These are phyloP conservation scores for Crotophaga sulcirostris DNA, from an alignment of 2,113 vertebrate genomes.

Conservation along the genomic window DNA sequence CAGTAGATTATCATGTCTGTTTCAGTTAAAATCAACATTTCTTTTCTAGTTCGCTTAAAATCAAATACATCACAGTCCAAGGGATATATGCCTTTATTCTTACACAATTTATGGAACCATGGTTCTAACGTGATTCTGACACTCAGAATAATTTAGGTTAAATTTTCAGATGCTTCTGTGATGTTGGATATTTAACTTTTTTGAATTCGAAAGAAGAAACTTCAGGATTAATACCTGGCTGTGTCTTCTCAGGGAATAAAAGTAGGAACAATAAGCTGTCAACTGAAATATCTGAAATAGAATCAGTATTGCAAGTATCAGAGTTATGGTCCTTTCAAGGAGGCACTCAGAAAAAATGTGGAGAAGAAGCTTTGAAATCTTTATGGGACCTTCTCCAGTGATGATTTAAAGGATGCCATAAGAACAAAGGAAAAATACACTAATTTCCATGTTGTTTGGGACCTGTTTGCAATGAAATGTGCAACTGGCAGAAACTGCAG, in stretches of 20 bases:
- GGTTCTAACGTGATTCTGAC: background rate
- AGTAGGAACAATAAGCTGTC: background rate
- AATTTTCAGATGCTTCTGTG: background rate
- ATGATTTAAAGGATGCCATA: background rate
- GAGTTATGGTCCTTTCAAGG: background rate
- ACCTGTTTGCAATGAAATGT: background rate
- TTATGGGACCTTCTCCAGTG: background rate
- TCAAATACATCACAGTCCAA: conserved; percentile 55
- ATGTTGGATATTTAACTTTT: background rate
- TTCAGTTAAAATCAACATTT: conserved; percentile 77
- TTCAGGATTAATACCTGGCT: background rate
- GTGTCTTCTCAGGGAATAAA: background rate
- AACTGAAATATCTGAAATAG: conserved; percentile 32
- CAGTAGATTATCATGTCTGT: conserved; percentile 69
- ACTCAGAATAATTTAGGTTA: background rate
- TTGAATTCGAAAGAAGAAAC: background rate
- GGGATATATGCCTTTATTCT: conserved; percentile 59
- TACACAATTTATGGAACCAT: conserved; percentile 25
- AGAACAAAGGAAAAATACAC: background rate
- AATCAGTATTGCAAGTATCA: background rate
- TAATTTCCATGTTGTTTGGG: background rate
- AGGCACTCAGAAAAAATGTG: background rate
- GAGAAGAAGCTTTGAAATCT: background rate
- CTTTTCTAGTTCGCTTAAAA: conserved; percentile 70
- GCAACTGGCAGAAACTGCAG: background rate